Base-by-base conservation (phyloP, 2,113 vertebrate genomes). In the Chiloscyllium plagiosum region DNA sequence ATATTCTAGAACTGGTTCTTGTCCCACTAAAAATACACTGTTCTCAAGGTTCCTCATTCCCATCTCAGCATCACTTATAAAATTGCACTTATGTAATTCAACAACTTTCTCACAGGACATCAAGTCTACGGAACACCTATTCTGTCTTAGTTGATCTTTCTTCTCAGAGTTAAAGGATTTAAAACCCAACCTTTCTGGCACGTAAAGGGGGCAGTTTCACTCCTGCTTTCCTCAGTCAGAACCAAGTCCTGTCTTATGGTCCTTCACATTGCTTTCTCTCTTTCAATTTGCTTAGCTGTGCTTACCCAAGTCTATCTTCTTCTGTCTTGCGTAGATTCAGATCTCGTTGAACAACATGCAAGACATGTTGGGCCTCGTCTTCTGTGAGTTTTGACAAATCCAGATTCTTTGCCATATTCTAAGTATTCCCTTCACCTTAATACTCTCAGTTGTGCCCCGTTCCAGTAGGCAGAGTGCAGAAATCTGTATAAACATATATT, bases 291-390 rank as follows among this genome's bases (percentile, higher is more conserved):
- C 52, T 70, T 86, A 8, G 2, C 12, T 66, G 69, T 97, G 98
- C 98, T 97, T 94, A 99, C 99, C 98, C 97, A 0, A 99, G 97
- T 33, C 99, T 97, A 0, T 98, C 98, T 96, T 99, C 98, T 87
- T 99, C 99, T 19, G 97, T 98, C 96, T 98, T 99, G 12, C 99
- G 97, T 6, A 99, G 98, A 94, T 98, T 98, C 0, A 99, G 98
- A 96, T 99, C 99, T 76, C 99, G 97, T 47, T 98, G 98, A 52
- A 99, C 98, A 1, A 99, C 99, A 4, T 98, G 98, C 98, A 98
- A 99, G 0, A 99, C 97, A 0, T 99, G 99, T 97, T 98, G 98
- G 96, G 98, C 99, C 96, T 99, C 99, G 7, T 99, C 99, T 0
- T 99, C 99, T 0, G 98, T 98, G 29, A 99, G 97, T 96, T 98